A percentile compares a stretch with the other conserved stretches of the same genome.
Conservation (phyloP, 1,140 invertebrate genomes). For the Ectropis grisescens region DNA sequence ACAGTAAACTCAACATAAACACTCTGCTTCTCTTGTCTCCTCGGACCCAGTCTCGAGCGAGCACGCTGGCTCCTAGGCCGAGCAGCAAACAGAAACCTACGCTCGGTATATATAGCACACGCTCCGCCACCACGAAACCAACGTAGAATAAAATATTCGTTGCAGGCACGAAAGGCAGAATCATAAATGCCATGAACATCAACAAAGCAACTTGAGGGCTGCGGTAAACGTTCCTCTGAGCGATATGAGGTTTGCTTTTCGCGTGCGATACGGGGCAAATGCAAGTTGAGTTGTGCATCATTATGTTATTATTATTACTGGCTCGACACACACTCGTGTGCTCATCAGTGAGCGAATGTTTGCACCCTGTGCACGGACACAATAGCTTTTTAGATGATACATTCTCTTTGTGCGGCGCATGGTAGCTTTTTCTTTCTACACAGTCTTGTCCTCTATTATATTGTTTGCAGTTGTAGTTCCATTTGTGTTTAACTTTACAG, state of each 20-base stretch:
- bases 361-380: conserved; percentile 68
- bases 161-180: conserved; percentile 93
- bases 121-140: conserved; percentile 96
- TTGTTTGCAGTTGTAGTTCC: conserved; percentile 48
- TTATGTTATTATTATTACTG: conserved; percentile 73
- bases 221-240: conserved; percentile 35
- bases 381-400: conserved; percentile 42
- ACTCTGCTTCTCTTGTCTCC: conserved; percentile 65
- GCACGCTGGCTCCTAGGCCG: conserved; percentile 77
- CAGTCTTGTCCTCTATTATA: conserved; percentile 44
- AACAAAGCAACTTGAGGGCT: conserved; percentile 67
- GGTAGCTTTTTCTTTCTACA: conserved; percentile 45
- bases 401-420: conserved; percentile 43
- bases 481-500: conserved; percentile 47
- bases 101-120: conserved; percentile 95
- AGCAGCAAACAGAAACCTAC: conserved; percentile 94
- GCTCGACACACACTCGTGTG: conserved; percentile 68
- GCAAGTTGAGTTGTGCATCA: conserved; percentile 59
- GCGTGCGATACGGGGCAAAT: conserved; percentile 40
- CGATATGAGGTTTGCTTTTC: conserved; percentile 32
- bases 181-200: conserved; percentile 82
- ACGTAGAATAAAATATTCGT: conserved; percentile 96
- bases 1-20: conserved; percentile 63
- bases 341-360: conserved; percentile 66
- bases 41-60: conserved; percentile 53